Conservation (phyloP, 2,888 invertebrate genomes). For the Epirrita christyi region DNA sequence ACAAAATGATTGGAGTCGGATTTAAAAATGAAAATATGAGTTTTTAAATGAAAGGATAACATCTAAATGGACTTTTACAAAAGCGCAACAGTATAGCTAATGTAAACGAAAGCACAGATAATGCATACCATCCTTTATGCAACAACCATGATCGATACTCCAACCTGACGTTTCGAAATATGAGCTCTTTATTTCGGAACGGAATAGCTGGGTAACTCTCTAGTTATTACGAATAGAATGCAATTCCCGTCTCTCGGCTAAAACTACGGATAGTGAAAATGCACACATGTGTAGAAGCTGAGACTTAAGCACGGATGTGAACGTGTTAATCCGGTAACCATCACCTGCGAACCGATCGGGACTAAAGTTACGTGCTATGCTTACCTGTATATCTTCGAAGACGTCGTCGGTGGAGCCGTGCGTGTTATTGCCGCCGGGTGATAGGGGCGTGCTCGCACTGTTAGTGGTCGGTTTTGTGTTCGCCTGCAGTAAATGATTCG, state of each 20-base stretch:
- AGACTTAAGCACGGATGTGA: conserved; percentile 74
- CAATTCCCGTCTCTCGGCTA: conserved; percentile 45
- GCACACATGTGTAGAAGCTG: conserved; percentile 62
- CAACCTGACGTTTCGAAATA: conserved; percentile 68
- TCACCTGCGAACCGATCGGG: conserved; percentile 65
- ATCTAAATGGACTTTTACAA: conserved; percentile 33
- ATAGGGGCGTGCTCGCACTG: conserved; percentile 77
- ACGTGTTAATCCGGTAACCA: conserved; percentile 79
- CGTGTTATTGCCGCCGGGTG: conserved; percentile 69
- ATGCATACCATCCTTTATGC: conserved; percentile 43
- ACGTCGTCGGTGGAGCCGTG: conserved; percentile 79
- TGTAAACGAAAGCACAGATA: conserved; percentile 45
- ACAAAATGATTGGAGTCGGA: conserved; percentile 37
- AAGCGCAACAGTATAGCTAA: conserved; percentile 48
- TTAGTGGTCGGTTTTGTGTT: conserved; percentile 72
- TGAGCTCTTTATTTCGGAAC: conserved; percentile 79
- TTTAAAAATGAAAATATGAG: conserved; percentile 32
- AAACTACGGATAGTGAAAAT: conserved; percentile 55
- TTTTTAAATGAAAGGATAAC: conserved; percentile 33
- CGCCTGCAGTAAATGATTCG: conserved; percentile 58
- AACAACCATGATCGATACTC: conserved; percentile 52
- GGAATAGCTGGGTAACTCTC: conserved; percentile 56
- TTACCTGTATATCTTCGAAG: conserved; percentile 81
- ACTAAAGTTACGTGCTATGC: conserved; percentile 39
- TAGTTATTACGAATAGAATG: conserved; percentile 47